Evolutionary conservation across 2,113 vertebrate genomes (phyloP).

Genomic region (Apodemus sylvaticus): DNA sequence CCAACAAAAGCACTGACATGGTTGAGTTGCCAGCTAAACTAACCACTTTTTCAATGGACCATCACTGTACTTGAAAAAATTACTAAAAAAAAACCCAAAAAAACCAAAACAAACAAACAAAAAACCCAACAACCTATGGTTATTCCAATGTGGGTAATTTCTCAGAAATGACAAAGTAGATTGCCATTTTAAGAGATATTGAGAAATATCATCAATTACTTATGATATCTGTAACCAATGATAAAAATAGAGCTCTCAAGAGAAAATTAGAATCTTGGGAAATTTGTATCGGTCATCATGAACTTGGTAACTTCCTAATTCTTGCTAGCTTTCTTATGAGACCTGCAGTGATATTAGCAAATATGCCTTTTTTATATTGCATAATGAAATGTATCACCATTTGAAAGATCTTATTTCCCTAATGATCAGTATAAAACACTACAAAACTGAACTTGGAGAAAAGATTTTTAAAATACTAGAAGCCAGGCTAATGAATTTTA

Average conservation of each 20-base stretch:
- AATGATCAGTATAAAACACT: background rate
- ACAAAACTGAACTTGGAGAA: background rate
- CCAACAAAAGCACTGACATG: accelerated
- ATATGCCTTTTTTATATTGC: background rate
- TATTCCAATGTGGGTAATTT: background rate
- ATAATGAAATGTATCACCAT: conserved; percentile 20
- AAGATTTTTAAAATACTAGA: background rate
- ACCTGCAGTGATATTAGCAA: background rate
- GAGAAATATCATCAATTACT: no score
- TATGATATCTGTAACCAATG: background rate
- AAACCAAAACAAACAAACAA: background rate
- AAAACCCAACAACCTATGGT: background rate
- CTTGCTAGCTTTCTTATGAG: conserved; percentile 27
- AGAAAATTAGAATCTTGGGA: conserved; percentile 24
- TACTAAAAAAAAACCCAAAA: background rate
- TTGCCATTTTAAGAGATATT: no score
- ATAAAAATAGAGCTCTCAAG: conserved; percentile 14
- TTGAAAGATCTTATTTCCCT: conserved; percentile 43
- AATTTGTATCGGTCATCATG: background rate
- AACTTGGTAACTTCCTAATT: background rate
- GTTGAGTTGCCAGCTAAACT: conserved; percentile 18
- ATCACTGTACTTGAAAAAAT: background rate
- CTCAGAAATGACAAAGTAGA: conserved; percentile 1
- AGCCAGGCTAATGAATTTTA: background rate
- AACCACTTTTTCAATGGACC: background rate